phyloP scores from a whole-genome alignment of 2,797 vertebrate species.

The Danio tinwini region DNA sequence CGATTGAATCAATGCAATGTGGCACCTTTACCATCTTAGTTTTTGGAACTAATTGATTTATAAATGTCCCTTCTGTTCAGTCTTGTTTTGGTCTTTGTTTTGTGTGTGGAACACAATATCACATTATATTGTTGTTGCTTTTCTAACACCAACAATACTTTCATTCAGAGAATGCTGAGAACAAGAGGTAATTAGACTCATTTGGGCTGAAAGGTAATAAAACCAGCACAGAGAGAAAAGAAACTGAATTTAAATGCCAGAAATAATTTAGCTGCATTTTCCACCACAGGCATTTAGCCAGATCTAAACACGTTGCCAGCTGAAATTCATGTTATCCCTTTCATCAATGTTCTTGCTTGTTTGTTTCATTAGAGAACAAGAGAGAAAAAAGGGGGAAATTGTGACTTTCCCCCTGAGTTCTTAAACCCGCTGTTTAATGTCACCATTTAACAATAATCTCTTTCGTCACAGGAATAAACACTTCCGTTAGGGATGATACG shows the following conservation, averaged over 20 bases:
- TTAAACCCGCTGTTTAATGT: not conserved
- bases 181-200: slow-evolving; percentile 7
- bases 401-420: slow-evolving; percentile 6
- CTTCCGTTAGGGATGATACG: not conserved
- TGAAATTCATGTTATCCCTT: not conserved
- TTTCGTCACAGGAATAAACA: not conserved
- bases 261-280: slow-evolving; percentile 14
- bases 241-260: not conserved
- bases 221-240: not conserved
- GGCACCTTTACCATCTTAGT: not conserved
- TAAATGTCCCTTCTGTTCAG: not conserved
- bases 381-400: not conserved
- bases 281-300: not conserved
- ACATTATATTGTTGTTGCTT: slow-evolving; percentile 3
- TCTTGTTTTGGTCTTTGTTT: not conserved
- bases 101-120: slow-evolving; percentile 4
- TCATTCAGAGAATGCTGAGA: slow-evolving; percentile 1
- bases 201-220: not conserved
- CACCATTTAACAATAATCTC: not conserved
- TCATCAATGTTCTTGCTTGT: not conserved
- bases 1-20: too few species aligned
- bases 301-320: not conserved
- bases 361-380: not conserved
- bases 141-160: not conserved
- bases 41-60: not conserved